phyloP scores from a whole-genome alignment of 37 sponge, comb jelly and placozoan species.

The Halisarca cf. caerulea region DNA sequence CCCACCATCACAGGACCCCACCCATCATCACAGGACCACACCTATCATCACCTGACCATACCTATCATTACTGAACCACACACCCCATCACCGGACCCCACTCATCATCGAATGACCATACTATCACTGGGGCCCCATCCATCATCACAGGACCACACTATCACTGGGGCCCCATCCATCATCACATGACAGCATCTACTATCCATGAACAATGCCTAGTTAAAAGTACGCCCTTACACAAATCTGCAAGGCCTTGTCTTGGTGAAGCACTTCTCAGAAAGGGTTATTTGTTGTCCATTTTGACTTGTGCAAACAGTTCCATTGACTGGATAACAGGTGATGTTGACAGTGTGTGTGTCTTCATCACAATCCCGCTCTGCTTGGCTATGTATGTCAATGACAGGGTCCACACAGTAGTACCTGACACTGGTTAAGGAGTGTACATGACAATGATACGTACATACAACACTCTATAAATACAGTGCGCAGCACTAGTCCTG shows the following conservation, averaged over 20 bases:
- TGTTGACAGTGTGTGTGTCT: constrained; percentile 12
- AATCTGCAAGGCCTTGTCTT: neutral
- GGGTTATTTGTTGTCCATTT: neutral
- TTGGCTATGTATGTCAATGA: constrained; percentile 48
- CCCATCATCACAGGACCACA: too few relatives aligned
- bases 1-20: too few relatives aligned
- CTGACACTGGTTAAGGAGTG: constrained; percentile 39
- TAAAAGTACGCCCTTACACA: constrained; percentile 31
- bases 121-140: too few relatives aligned
- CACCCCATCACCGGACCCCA: constrained; percentile 11
- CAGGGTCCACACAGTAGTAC: constrained; percentile 58
- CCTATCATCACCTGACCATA: neutral
- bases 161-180: too few relatives aligned
- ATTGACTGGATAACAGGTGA: constrained; percentile 61
- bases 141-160: too few relatives aligned
- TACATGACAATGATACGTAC: too few relatives aligned
- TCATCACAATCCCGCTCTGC: constrained; percentile 39
- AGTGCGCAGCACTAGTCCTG: too few relatives aligned
- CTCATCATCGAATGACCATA: neutral
- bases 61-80: neutral
- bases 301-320: constrained; percentile 20
- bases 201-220: too few relatives aligned
- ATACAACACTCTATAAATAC: too few relatives aligned
- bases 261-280: neutral
- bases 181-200: too few relatives aligned